phyloP scores from a whole-genome alignment of 1,140 invertebrate genomes.

The Calephelis virginiensis region DNA sequence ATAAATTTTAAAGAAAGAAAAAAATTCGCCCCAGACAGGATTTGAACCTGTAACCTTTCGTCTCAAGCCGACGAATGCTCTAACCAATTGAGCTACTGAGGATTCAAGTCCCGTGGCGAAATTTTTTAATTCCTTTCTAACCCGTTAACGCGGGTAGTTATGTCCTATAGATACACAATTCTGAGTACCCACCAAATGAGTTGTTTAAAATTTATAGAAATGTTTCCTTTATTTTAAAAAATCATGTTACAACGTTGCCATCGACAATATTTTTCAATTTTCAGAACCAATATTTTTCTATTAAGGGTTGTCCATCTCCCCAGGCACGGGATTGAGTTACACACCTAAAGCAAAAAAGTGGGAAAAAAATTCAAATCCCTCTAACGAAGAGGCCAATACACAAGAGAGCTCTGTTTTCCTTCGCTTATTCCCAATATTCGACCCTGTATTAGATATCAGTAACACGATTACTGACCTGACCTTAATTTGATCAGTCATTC shows the following conservation, averaged over 20 bases:
- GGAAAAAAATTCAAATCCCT: constrained; percentile 68
- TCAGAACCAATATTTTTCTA: constrained; percentile 57
- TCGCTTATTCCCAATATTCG: constrained; percentile 57
- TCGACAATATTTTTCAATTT: constrained; percentile 10
- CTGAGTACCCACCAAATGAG: too few relatives aligned
- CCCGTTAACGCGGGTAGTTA: too few relatives aligned
- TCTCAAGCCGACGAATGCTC: too few relatives aligned
- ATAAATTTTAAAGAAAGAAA: too few relatives aligned
- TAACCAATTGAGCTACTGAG: too few relatives aligned
- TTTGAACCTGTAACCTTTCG: too few relatives aligned
- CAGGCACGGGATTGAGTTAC: constrained; percentile 55
- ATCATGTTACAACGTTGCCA: not conserved
- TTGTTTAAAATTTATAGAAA: not conserved
- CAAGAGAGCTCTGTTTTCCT: constrained; percentile 65
- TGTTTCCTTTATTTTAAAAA: too few relatives aligned
- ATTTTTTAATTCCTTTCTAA: too few relatives aligned
- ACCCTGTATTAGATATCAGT: constrained; percentile 68
- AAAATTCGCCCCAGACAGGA: too few relatives aligned
- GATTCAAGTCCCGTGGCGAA: too few relatives aligned
- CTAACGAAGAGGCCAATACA: constrained; percentile 72
- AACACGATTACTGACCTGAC: constrained; percentile 72
- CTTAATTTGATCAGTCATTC: constrained; percentile 65
- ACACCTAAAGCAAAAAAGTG: constrained; percentile 56
- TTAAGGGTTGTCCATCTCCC: constrained; percentile 69
- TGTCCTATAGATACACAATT: too few relatives aligned